Conservation (phyloP, 2,113 vertebrate genomes). For the Neotragus pygmaeus region DNA sequence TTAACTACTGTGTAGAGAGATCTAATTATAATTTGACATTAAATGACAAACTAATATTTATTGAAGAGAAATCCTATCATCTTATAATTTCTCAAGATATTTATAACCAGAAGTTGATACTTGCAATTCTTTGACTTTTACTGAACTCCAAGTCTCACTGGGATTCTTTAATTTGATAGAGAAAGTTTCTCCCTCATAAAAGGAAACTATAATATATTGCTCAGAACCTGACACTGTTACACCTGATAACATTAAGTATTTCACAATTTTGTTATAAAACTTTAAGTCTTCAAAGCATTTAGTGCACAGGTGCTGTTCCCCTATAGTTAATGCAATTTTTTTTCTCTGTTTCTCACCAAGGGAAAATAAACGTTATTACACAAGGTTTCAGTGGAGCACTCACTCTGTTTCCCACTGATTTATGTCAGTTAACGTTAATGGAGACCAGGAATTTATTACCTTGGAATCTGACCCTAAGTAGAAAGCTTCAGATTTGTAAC, state of each 20-base stretch:
- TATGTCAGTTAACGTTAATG: constrained; percentile 78
- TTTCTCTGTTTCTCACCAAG: constrained; percentile 44
- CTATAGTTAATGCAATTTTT: constrained; percentile 64
- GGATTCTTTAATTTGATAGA: constrained; percentile 21
- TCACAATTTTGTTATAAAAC: constrained; percentile 66
- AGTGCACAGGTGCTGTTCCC: constrained; percentile 35
- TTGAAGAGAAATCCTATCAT: background rate
- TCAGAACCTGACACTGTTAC: constrained; percentile 48
- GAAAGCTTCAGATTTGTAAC: constrained; percentile 62
- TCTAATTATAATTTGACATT: background rate
- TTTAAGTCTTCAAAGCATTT: constrained; percentile 56
- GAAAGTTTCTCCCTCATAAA: constrained; percentile 49
- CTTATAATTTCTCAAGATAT: constrained; percentile 15
- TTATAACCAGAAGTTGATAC: background rate
- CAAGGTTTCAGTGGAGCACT: constrained; percentile 64
- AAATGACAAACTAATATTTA: background rate
- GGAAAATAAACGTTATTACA: constrained; percentile 68
- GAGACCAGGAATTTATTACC: constrained; percentile 73
- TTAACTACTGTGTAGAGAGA: background rate
- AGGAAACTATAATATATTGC: constrained; percentile 55
- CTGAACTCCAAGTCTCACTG: background rate
- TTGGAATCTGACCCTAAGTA: constrained; percentile 72
- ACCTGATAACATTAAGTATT: constrained; percentile 37
- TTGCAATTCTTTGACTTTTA: background rate
- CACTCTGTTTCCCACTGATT: constrained; percentile 72